Evolutionary conservation across 92 coral and sea anemone genomes (phyloP).

Genomic region (Siderastrea siderea): DNA sequence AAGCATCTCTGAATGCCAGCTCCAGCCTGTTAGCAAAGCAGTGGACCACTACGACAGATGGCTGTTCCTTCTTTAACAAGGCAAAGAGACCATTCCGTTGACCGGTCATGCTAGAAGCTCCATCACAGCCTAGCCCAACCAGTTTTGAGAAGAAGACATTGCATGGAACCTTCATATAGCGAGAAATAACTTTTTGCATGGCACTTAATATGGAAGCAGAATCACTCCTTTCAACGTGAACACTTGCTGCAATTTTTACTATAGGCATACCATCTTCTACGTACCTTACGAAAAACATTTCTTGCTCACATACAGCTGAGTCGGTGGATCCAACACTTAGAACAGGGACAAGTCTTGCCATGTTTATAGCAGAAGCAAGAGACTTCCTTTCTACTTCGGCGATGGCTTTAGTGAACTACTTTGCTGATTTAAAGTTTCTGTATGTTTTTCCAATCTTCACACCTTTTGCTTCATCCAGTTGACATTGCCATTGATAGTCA

Average conservation of each 20-base stretch:
- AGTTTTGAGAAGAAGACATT: background rate
- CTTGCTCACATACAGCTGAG: slow-evolving; percentile 57
- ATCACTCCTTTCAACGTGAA: slow-evolving; percentile 41
- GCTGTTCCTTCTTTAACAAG: slow-evolving; percentile 17
- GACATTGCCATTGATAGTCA: slow-evolving; percentile 35
- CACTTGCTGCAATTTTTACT: slow-evolving; percentile 45
- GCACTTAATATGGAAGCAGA: slow-evolving; percentile 35
- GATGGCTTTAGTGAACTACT: slow-evolving; percentile 30
- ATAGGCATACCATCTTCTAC: slow-evolving; percentile 44
- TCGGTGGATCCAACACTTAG: slow-evolving; percentile 60
- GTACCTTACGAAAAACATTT: slow-evolving; percentile 47
- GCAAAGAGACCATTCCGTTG: slow-evolving; percentile 21
- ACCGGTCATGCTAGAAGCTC: slow-evolving; percentile 51
- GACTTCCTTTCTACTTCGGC: slow-evolving; percentile 38
- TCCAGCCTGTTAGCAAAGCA: slow-evolving; percentile 57
- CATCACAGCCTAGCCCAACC: slow-evolving; percentile 53
- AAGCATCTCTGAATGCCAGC: slow-evolving; percentile 37
- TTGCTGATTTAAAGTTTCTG: slow-evolving; percentile 25
- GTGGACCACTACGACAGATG: slow-evolving; percentile 29
- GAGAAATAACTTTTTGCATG: slow-evolving; percentile 34
- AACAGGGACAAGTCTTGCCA: slow-evolving; percentile 27
- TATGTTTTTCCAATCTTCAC: slow-evolving; percentile 30
- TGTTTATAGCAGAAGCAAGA: slow-evolving; percentile 26
- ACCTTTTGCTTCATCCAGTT: slow-evolving; percentile 42
- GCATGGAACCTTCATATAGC: background rate